A percentile compares a stretch with the other conserved stretches of the same genome.
Conservation (phyloP, 2,888 invertebrate genomes). For the Unio pictorum region DNA sequence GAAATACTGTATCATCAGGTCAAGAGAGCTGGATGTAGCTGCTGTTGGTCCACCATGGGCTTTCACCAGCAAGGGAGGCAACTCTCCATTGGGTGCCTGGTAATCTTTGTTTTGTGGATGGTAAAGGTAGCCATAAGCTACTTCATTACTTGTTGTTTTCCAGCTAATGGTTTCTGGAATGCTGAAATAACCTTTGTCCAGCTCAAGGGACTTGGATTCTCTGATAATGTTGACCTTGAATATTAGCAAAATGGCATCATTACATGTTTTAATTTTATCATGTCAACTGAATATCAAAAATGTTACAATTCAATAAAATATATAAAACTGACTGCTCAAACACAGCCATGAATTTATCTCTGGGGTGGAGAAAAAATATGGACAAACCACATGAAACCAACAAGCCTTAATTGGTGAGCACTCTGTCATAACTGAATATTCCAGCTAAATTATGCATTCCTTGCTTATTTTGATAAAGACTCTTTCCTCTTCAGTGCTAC, state of each 20-base stretch:
- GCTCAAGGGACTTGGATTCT: constrained; percentile 42
- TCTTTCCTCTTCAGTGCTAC: too few relatives aligned
- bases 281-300: not conserved
- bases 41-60: constrained; percentile 73
- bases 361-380: too few relatives aligned
- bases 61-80: constrained; percentile 70
- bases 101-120: constrained; percentile 69
- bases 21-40: constrained; percentile 53
- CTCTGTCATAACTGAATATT: too few relatives aligned
- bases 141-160: constrained; percentile 54
- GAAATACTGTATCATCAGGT: constrained; percentile 70
- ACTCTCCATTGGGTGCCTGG: constrained; percentile 47
- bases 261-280: not conserved
- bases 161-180: constrained; percentile 67
- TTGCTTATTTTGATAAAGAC: too few relatives aligned
- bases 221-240: constrained; percentile 48
- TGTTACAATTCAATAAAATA: not conserved
- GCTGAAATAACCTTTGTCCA: constrained; percentile 66
- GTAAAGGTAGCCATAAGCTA: constrained; percentile 66
- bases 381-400: too few relatives aligned
- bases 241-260: constrained; percentile 4
- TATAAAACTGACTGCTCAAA: too few relatives aligned
- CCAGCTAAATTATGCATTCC: too few relatives aligned
- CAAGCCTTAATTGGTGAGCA: too few relatives aligned
- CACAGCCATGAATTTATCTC: too few relatives aligned